Evolutionary conservation across 2,888 invertebrate species (phyloP), one percentile per base, ranked within the genome.

Genomic region (Fragum whitleyi): DNA sequence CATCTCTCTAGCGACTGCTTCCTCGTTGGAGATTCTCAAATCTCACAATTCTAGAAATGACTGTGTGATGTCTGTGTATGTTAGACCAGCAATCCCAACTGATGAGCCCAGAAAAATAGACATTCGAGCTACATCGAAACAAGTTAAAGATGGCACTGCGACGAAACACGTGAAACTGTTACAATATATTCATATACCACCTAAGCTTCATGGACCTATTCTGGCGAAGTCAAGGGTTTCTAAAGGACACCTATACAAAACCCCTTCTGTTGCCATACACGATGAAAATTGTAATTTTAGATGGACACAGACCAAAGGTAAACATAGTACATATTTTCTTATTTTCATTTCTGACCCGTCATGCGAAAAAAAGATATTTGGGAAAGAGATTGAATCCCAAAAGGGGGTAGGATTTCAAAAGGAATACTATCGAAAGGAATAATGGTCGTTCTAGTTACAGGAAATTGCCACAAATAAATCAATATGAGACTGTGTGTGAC

Each of bases 81-180:
- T 79, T 3, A 47, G 70, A 16, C 19, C 74, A 39, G 51, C 79
- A 14, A n/a, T 16, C 2, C 19, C 26, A 16, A 53, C 42, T 3
- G 26, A 19, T 9, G 55, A 53, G 21, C 74, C 74, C 6, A 28
- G 74, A n/a, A 21, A 59, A 28, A 65, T 74, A 21, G 51, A 70
- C 23, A 62, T 79, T 53, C 51, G 70, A 29, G 79, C 74, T 9
- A 32, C 79, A 14, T 23, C 55, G 19, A 69, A 74, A 36, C 69
- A 70, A 39, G 57, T 74, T 7, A 39, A 65, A 36, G 74, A 79
- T 36, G 79, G 79, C 1, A n/a, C 42, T 6, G 79, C 74, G 0
- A 51, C 42, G 23, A 70, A n/a, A 28, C 55, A 72, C 28, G 36
- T 79, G 1, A 65, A 65, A 16, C 21, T 53, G 28, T 39, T 42